Percentiles rank a stretch among this genome's conserved stretches.
Conservation (phyloP, 2,113 vertebrate genomes). For the Thunnus thynnus region DNA sequence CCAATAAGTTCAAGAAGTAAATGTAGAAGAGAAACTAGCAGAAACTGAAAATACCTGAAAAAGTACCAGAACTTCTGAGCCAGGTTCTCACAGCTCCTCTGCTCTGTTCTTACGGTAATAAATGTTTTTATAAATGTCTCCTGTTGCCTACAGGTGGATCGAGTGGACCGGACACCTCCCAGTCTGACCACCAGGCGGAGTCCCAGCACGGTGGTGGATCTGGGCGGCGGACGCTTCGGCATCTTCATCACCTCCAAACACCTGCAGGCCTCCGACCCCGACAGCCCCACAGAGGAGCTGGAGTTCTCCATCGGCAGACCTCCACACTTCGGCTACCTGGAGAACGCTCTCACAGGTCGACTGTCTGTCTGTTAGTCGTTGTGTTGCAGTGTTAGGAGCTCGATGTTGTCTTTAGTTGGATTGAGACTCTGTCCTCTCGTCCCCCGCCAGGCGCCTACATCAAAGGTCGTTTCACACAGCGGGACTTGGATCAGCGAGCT, state of each 20-base stretch:
- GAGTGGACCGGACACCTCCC: conserved; percentile 77
- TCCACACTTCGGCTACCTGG: conserved; percentile 78
- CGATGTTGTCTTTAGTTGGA: neutral
- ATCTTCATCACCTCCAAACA: conserved; percentile 75
- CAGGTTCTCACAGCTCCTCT: no score
- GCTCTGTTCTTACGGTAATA: neutral
- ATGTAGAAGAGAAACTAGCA: neutral
- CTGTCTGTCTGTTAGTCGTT: no score
- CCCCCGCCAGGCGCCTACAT: conserved; percentile 80
- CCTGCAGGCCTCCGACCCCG: conserved; percentile 69
- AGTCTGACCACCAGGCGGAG: conserved; percentile 71
- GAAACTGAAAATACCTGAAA: neutral
- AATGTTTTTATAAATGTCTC: neutral
- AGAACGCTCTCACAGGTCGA: conserved; percentile 79
- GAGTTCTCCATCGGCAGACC: conserved; percentile 76
- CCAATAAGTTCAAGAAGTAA: neutral
- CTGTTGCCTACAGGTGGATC: conserved; percentile 70
- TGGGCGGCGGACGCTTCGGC: conserved; percentile 61
- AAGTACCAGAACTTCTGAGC: neutral
- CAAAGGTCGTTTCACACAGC: conserved; percentile 78
- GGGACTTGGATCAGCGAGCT: conserved; percentile 78
- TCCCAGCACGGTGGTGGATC: conserved; percentile 68
- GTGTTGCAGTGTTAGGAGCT: neutral
- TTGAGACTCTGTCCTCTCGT: neutral
- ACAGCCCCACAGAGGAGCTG: conserved; percentile 77